Evolutionary conservation across 2,113 vertebrate genomes (phyloP).

Genomic region (Thunnus maccoyii): DNA sequence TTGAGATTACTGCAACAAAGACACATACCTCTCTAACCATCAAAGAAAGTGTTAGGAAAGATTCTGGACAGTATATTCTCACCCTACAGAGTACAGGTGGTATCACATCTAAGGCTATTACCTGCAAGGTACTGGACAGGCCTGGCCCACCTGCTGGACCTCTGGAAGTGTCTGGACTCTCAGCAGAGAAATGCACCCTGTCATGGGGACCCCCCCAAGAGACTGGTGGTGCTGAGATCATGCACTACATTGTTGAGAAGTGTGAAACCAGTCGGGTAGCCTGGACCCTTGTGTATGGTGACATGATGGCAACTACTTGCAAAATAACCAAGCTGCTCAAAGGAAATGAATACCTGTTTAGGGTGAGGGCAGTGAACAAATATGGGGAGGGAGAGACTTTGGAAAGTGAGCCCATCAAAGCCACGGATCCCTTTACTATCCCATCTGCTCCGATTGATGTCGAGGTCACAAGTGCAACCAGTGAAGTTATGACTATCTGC

Average conservation of each 20-base stretch:
- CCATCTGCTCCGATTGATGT: slow-evolving; percentile 92
- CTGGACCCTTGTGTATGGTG: slow-evolving; percentile 93
- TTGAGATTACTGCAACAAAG: slow-evolving; percentile 91
- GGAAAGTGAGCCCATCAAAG: slow-evolving; percentile 93
- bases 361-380: slow-evolving; percentile 95
- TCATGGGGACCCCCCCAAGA: slow-evolving; percentile 96
- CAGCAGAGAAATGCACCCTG: slow-evolving; percentile 94
- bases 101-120: slow-evolving; percentile 89
- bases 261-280: slow-evolving; percentile 97
- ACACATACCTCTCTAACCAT: slow-evolving; percentile 87
- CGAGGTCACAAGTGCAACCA: slow-evolving; percentile 93
- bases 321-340: slow-evolving; percentile 95
- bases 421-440: slow-evolving; percentile 93
- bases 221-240: slow-evolving; percentile 95
- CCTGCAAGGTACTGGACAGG: slow-evolving; percentile 96
- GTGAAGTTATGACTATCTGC: slow-evolving; percentile 94
- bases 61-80: slow-evolving; percentile 95
- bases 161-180: slow-evolving; percentile 90
- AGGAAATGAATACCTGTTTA: slow-evolving; percentile 98
- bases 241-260: slow-evolving; percentile 96
- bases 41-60: slow-evolving; percentile 93
- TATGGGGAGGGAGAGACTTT: slow-evolving; percentile 94
- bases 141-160: slow-evolving; percentile 96
- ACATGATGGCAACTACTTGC: slow-evolving; percentile 93
- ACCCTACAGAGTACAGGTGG: slow-evolving; percentile 94